Percentiles rank a stretch among this genome's conserved stretches.
Conservation (phyloP, 2,888 invertebrate species). For the Syritta pipiens region DNA sequence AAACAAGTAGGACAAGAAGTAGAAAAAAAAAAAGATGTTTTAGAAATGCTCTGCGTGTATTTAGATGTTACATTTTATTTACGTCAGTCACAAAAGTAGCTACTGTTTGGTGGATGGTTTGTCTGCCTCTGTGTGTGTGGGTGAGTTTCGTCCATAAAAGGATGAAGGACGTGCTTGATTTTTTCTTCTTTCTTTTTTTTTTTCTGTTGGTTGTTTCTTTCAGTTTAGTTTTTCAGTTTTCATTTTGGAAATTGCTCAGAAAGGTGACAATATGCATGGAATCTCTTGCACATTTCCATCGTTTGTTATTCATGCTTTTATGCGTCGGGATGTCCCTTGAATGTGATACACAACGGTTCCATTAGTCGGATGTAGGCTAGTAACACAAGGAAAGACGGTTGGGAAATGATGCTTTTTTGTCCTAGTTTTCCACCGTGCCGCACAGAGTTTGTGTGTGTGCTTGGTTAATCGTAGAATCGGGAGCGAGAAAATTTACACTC, state of each 20-base stretch:
- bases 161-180: constrained; percentile 50
- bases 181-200: background rate
- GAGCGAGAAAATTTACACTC: too few species aligned
- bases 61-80: constrained; percentile 67
- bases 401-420: constrained; percentile 12
- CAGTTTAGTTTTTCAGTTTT: constrained; percentile 33
- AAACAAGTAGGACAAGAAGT: constrained; percentile 18
- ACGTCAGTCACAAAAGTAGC: constrained; percentile 57
- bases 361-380: constrained; percentile 58
- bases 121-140: background rate
- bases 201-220: background rate
- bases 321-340: constrained; percentile 38
- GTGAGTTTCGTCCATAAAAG: constrained; percentile 4
- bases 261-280: constrained; percentile 61
- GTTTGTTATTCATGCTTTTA: constrained; percentile 45
- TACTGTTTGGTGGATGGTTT: constrained; percentile 3
- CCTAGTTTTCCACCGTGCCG: too few species aligned
- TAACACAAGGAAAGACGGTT: constrained; percentile 9
- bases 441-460: too few species aligned
- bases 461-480: too few species aligned
- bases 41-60: constrained; percentile 66
- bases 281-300: constrained; percentile 52
- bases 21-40: constrained; percentile 42
- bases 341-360: constrained; percentile 19
- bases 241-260: constrained; percentile 50